phyloP scores from a whole-genome alignment of 1,140 invertebrate genomes.

The Cardiocondyla obscurior region DNA sequence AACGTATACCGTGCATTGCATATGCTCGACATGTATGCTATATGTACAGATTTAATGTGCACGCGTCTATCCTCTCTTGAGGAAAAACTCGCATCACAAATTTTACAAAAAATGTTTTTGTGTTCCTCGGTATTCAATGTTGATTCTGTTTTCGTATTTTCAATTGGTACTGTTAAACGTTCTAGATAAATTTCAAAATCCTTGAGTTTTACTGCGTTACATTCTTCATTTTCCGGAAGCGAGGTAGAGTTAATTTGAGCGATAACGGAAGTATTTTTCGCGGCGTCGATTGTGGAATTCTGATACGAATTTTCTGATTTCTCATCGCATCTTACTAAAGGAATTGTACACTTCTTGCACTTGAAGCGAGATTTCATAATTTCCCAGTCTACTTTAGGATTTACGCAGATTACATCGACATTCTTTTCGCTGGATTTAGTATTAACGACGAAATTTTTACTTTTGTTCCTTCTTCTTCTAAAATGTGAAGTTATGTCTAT shows the following conservation, averaged over 20 bases:
- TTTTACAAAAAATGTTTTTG: conserved; percentile 32
- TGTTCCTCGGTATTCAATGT: not conserved
- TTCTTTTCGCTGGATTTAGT: not conserved
- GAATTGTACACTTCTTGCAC: conserved; percentile 33
- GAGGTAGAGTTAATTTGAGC: not conserved
- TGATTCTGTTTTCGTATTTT: not conserved
- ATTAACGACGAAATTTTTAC: not conserved
- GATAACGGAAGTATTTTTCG: not conserved
- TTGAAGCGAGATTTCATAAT: not conserved
- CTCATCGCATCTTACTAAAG: conserved; percentile 47
- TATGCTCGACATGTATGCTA: conserved; percentile 72
- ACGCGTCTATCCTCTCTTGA: conserved; percentile 18
- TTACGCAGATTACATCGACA: not conserved
- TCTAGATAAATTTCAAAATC: conserved; percentile 35
- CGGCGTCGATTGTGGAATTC: not conserved
- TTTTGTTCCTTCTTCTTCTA: not conserved
- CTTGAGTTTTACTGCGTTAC: not conserved
- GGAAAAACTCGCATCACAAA: conserved; percentile 58
- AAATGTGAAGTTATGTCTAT: not conserved
- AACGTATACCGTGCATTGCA: conserved; percentile 62
- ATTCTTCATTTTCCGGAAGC: not conserved
- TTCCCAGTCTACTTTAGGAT: not conserved
- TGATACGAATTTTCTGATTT: not conserved
- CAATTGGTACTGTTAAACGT: conserved; percentile 1
- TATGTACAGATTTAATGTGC: conserved; percentile 59